Percentiles rank a stretch among this genome's conserved stretches.
These are phyloP conservation scores for Alcis repandata DNA, from an alignment of 2,888 invertebrate species.

Conservation along the genomic window DNA sequence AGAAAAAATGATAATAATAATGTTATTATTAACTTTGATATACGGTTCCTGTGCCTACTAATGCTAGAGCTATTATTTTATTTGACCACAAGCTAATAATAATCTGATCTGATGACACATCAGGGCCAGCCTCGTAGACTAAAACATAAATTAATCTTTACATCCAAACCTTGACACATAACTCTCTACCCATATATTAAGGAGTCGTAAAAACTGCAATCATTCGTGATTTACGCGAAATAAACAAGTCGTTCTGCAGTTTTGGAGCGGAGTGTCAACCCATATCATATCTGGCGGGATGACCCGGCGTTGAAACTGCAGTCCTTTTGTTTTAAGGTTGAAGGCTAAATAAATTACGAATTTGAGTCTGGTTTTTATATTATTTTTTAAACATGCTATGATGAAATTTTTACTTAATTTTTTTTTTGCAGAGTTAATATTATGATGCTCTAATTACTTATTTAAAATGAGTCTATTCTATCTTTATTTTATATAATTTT, in stretches of 20 bases:
- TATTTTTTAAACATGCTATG: neutral
- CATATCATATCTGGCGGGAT: slow-evolving; percentile 59
- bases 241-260: slow-evolving; percentile 49
- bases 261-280: slow-evolving; percentile 58
- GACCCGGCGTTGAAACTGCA: slow-evolving; percentile 39
- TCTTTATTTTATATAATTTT: too few relatives aligned
- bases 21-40: too few relatives aligned
- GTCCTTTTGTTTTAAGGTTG: slow-evolving; percentile 38
- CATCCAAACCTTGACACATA: slow-evolving; percentile 11
- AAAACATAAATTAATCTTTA: neutral
- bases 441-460: too few relatives aligned
- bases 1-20: too few relatives aligned
- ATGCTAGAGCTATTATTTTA: too few relatives aligned
- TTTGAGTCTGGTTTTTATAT: neutral
- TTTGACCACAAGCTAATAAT: too few relatives aligned
- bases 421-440: too few relatives aligned
- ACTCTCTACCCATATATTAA: slow-evolving; percentile 31
- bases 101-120: neutral
- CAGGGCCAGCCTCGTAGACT: neutral
- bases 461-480: too few relatives aligned
- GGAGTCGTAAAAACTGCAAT: slow-evolving; percentile 30
- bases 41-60: too few relatives aligned
- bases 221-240: slow-evolving; percentile 37
- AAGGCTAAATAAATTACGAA: slow-evolving; percentile 22
- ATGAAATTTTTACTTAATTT: neutral